These are phyloP conservation scores for Monodelphis domestica DNA, from an alignment of 2,797 vertebrate genomes.

Conservation along the genomic window DNA sequence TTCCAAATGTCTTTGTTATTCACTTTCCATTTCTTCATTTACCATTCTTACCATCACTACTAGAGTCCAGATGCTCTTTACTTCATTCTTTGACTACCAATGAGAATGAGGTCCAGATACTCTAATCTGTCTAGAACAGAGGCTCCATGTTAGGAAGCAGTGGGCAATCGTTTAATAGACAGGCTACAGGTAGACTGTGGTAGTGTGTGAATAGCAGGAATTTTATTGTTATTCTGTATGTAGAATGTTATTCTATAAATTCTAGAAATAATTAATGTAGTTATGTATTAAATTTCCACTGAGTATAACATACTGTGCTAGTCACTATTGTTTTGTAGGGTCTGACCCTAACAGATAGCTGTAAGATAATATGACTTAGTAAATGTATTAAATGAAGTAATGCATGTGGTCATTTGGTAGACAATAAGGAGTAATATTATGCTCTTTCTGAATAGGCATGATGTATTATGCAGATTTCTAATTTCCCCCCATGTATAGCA, in stretches of 20 bases:
- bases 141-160: not conserved
- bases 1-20: not conserved
- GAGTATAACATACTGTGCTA: not conserved
- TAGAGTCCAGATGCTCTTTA: not conserved
- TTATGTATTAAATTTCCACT: not conserved
- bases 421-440: not conserved
- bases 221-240: not conserved
- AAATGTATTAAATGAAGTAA: not conserved
- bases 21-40: not conserved
- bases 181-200: not conserved
- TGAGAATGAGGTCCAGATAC: not conserved
- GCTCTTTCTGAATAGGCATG: not conserved
- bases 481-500: not conserved
- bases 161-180: not conserved
- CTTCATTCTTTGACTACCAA: not conserved
- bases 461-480: not conserved
- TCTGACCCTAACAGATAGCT: not conserved
- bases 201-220: not conserved
- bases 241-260: not conserved
- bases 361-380: not conserved
- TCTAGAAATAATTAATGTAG: not conserved
- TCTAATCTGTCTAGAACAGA: not conserved
- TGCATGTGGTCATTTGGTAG: not conserved
- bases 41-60: not conserved
- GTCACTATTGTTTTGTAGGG: not conserved